Base-by-base conservation (phyloP, 2,888 invertebrate genomes). In the Mesochorus sp. region DNA sequence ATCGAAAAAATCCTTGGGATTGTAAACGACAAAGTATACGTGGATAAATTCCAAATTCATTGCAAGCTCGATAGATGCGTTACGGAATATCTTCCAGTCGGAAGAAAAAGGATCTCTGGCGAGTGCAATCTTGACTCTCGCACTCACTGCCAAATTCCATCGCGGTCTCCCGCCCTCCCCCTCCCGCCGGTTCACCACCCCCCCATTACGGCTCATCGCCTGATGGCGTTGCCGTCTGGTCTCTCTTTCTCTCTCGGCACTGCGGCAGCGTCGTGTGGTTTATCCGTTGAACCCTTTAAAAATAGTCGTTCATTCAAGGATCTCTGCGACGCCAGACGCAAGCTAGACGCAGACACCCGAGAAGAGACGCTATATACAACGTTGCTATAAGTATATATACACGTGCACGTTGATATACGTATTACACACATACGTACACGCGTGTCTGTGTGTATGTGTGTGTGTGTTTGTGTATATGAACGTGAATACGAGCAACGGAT, bases 281-380 rank as follows among this genome's bases (percentile, higher is more conserved):
- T 86, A 85, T 86, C 81, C 85, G 84, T 83, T 84, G 73, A 62
- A 82, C 84, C 85, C 85, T 88, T 88, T 87, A 88, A 88, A 88
- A 88, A 88, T 87, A 88, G 88, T 81, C 86, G 83, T 88, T 88
- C 88, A 87, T 88, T 88, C 88, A 88, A 88, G 88, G 88, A 88
- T 88, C 85, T 82, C 81, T 21, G 75, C 78, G 78, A 59, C 73
- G 84, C 85, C 86, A 88, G 88, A 88, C 88, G 84, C 82, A 80
- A 78, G 80, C 86, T 84, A 88, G 88, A 88, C 88, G 67, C 67
- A 62, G 76, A 67, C 74, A 83, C 83, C 87, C 82, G 85, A 84
- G 85, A 39, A 42, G 82, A 68, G 80, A 82, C 81, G 82, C 31
- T 83, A 79, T 82, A 82, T 83, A 83, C 83, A 81, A 82, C 83